Percentiles rank a stretch among this genome's conserved stretches.
Conservation (phyloP, 2,797 vertebrate genomes). For the Lagorchestes hirsutus region DNA sequence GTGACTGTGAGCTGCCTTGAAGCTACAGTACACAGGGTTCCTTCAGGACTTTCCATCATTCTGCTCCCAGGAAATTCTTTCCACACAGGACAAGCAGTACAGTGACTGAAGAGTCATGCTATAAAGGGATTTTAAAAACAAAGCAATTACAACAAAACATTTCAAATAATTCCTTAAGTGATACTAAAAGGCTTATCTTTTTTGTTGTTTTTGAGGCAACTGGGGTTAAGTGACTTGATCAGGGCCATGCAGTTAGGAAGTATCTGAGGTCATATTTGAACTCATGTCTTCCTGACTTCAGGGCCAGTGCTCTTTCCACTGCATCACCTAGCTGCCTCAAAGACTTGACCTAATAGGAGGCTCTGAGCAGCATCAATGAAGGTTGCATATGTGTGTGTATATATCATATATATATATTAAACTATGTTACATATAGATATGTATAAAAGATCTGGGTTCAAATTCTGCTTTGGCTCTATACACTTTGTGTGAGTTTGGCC, state of each 20-base stretch:
- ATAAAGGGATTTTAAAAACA: conserved; percentile 24
- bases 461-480: neutral
- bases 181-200: neutral
- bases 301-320: neutral
- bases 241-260: neutral
- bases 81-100: neutral
- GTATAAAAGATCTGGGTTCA: neutral
- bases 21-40: neutral
- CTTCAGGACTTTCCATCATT: neutral
- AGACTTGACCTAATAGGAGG: neutral
- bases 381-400: neutral
- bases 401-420: neutral
- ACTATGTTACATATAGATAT: neutral
- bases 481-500: neutral
- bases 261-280: neutral
- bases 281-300: neutral
- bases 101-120: conserved; percentile 8
- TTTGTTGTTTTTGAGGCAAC: neutral
- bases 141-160: conserved; percentile 14
- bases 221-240: neutral
- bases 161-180: conserved; percentile 18
- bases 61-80: neutral
- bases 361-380: neutral
- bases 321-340: neutral
- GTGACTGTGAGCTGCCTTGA: neutral